These are phyloP conservation scores for Pygmarrhopalites habei DNA, from an alignment of 1,140 invertebrate genomes.

Conservation along the genomic window DNA sequence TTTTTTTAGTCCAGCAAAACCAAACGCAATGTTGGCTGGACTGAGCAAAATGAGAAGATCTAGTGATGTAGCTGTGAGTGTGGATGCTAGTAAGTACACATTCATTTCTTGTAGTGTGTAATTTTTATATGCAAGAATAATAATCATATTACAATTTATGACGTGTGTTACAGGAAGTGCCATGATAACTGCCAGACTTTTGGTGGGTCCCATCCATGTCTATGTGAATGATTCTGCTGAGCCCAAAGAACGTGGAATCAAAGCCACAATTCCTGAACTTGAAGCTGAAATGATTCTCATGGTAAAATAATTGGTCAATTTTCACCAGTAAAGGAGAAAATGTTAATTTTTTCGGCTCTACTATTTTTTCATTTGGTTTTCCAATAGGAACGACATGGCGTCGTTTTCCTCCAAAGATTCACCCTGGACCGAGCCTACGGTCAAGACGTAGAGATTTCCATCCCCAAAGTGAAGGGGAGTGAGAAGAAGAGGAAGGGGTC, in stretches of 20 bases:
- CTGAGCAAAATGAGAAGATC: conserved; percentile 33
- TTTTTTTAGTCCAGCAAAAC: conserved; percentile 33
- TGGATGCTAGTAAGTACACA: too few species aligned
- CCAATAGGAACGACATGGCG: conserved; percentile 39
- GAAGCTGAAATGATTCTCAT: conserved; percentile 38
- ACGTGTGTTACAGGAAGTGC: too few species aligned
- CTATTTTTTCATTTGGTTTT: neutral
- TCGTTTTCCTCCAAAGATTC: conserved; percentile 38
- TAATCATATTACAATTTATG: too few species aligned
- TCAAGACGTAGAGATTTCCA: conserved; percentile 38
- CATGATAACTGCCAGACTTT: conserved; percentile 35
- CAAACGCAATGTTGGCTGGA: conserved; percentile 36
- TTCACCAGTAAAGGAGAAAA: too few species aligned
- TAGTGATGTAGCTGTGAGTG: conserved; percentile 35
- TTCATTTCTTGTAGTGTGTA: too few species aligned
- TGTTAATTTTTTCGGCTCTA: too few species aligned
- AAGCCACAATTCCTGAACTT: conserved; percentile 37
- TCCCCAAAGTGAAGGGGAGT: conserved; percentile 31
- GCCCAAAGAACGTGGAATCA: conserved; percentile 33
- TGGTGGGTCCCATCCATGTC: conserved; percentile 36
- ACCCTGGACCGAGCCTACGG: conserved; percentile 38
- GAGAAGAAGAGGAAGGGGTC: conserved; percentile 26
- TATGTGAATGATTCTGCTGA: conserved; percentile 36
- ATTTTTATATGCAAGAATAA: too few species aligned
- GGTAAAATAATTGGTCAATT: too few species aligned